Evolutionary conservation across 2,797 vertebrate genomes (phyloP), one percentile per base, ranked within the genome.

Genomic region (Bovichtus diacanthus): DNA sequence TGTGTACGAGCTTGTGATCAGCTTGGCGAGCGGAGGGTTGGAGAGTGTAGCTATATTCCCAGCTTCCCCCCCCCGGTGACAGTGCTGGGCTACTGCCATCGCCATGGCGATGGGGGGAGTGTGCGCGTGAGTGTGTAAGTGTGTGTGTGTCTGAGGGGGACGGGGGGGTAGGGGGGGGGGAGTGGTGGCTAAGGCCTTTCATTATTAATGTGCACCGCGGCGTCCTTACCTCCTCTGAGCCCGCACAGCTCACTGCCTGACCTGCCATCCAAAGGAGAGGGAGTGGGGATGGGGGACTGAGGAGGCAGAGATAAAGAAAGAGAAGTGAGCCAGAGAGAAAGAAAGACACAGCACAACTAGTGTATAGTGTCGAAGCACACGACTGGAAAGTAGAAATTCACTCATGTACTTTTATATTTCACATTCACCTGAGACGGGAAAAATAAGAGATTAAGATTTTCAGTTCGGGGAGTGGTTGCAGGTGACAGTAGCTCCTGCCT

Each of bases 121-220:
- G 87, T 76, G 81, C 69, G 82, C 8, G 43, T 56, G 74, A 10
- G 71, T 80, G 76, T 56, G 80, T 59, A 74, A 63, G 60, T 61
- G 79, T 71, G 81, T 78, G 69, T 79, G 76, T 64, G 69, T 64
- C 81, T 79, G 82, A 46, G 31, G 67, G 29, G 53, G 66, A n/a
- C n/a, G n/a, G n/a, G n/a, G n/a, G 21, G 51, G 55, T 43, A 65
- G 15, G 44, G 63, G 34, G 62, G 55, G 60, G 55, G 80, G 67
- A 81, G 84, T 72, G 92, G 93, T 87, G 93, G 94, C 94, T 93
- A 92, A 94, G 95, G 93, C 94, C 94, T 95, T 96, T 94, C 95
- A 96, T 96, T 96, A 96, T 96, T 96, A 96, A 96, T 96, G 94
- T 94, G 95, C 92, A 93, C 94, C 94, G 90, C 91, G 93, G 94